Evolutionary conservation across 30 jellyfish, hydroid and myxozoan genomes (phyloP).

Genomic region (Cassiopea xamachana): DNA sequence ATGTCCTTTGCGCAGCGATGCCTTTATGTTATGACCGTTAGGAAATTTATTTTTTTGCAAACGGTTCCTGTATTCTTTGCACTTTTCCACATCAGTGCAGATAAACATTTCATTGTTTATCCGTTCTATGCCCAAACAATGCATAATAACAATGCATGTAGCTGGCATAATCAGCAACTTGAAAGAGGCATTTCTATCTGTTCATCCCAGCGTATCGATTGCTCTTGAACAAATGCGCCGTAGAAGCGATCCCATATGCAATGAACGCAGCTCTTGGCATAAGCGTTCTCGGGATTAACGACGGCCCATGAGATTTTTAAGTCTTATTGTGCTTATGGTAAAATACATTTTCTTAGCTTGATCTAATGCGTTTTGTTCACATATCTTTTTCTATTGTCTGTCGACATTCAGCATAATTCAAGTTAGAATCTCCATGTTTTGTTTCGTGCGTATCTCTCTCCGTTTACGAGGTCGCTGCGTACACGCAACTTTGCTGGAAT

Average conservation of each 20-base stretch:
- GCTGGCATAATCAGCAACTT: slow-evolving; percentile 58
- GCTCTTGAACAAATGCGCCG: slow-evolving; percentile 54
- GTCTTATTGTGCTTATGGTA: slow-evolving; percentile 66
- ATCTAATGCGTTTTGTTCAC: slow-evolving; percentile 57
- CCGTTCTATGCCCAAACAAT: slow-evolving; percentile 56
- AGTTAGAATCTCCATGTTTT: slow-evolving; percentile 36
- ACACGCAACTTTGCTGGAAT: slow-evolving; percentile 65
- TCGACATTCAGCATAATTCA: slow-evolving; percentile 36
- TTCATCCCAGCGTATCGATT: slow-evolving; percentile 79
- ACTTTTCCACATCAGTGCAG: slow-evolving; percentile 73
- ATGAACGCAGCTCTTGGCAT: slow-evolving; percentile 52
- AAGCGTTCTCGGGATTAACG: slow-evolving; percentile 72
- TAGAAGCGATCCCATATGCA: slow-evolving; percentile 34
- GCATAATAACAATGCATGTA: too few relatives aligned
- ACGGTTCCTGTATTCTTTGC: slow-evolving; percentile 36
- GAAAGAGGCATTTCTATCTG: slow-evolving; percentile 62
- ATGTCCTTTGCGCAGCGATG: neutral
- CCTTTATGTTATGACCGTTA: neutral
- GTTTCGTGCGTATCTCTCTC: slow-evolving; percentile 36
- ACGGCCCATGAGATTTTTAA: slow-evolving; percentile 60
- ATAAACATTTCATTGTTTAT: slow-evolving; percentile 61
- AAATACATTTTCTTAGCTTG: slow-evolving; percentile 52
- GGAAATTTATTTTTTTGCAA: slow-evolving; percentile 19
- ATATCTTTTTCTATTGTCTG: slow-evolving; percentile 59
- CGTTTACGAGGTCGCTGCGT: slow-evolving; percentile 41